A percentile compares a stretch with the other conserved stretches of the same genome.
Evolutionary conservation across 37 sponge, comb jelly and placozoan genomes (phyloP).

Genomic region (Geodia barretti): DNA sequence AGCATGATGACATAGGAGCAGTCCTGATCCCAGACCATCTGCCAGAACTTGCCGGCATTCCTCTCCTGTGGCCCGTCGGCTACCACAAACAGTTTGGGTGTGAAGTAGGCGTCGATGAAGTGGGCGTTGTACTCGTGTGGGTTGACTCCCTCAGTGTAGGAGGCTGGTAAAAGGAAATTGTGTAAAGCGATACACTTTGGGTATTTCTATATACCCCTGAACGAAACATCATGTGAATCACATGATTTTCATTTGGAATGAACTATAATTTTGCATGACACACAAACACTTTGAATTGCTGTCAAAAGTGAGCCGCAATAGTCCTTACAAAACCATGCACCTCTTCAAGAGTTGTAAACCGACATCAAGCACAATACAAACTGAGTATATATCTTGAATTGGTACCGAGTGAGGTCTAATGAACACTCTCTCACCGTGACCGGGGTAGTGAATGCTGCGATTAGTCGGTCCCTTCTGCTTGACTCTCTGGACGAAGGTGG

Average conservation of each 20-base stretch:
- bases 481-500: conserved; percentile 38
- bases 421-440: background rate
- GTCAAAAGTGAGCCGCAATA: too few species aligned
- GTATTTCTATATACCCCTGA: too few species aligned
- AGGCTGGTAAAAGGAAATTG: background rate
- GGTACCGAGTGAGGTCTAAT: too few species aligned
- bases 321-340: too few species aligned
- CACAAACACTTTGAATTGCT: too few species aligned
- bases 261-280: too few species aligned
- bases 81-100: conserved; percentile 16
- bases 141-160: background rate
- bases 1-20: conserved; percentile 38
- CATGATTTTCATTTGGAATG: too few species aligned
- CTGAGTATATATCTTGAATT: too few species aligned
- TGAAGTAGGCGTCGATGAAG: conserved; percentile 37
- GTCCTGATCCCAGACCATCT: conserved; percentile 52
- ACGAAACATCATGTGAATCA: too few species aligned
- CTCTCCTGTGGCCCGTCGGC: conserved; percentile 32
- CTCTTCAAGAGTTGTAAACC: too few species aligned
- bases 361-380: too few species aligned
- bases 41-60: conserved; percentile 39
- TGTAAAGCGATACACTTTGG: background rate
- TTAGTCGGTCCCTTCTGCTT: conserved; percentile 14
- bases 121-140: conserved; percentile 27
- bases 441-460: background rate